Evolutionary conservation across 2,797 vertebrate species (phyloP).

Genomic region (Cheirogaleus major): DNA sequence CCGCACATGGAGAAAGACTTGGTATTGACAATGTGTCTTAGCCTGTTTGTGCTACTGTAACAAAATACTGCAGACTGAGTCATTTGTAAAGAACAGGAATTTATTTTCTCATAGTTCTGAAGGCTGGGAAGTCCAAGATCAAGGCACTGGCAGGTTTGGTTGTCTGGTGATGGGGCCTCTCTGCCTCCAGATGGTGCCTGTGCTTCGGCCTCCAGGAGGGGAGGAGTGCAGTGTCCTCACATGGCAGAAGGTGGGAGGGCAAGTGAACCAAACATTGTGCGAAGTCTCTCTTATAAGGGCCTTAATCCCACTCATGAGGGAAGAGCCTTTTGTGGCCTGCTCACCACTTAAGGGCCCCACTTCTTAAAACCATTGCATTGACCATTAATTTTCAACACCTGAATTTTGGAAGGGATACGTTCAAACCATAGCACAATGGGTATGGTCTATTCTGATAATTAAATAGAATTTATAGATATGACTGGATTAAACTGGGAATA

Average conservation of each 20-base stretch:
- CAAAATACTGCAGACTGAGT: neutral
- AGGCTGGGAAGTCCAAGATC: neutral
- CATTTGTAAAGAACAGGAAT: neutral
- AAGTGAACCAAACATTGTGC: neutral
- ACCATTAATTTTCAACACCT: neutral
- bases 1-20: neutral
- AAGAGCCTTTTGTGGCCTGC: neutral
- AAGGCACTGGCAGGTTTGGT: neutral
- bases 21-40: neutral
- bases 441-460: neutral
- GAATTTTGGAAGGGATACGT: neutral
- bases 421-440: neutral
- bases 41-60: neutral
- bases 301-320: neutral
- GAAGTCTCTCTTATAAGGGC: neutral
- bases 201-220: neutral
- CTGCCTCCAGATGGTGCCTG: neutral
- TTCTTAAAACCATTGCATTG: neutral
- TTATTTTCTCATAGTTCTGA: neutral
- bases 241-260: neutral
- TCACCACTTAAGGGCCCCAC: neutral
- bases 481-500: neutral
- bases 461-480: too few species aligned
- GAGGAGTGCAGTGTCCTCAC: neutral
- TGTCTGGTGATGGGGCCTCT: neutral